Evolutionary conservation across 2,113 vertebrate species (phyloP), one percentile per base, ranked within the genome.

Genomic region (Electrona antarctica): DNA sequence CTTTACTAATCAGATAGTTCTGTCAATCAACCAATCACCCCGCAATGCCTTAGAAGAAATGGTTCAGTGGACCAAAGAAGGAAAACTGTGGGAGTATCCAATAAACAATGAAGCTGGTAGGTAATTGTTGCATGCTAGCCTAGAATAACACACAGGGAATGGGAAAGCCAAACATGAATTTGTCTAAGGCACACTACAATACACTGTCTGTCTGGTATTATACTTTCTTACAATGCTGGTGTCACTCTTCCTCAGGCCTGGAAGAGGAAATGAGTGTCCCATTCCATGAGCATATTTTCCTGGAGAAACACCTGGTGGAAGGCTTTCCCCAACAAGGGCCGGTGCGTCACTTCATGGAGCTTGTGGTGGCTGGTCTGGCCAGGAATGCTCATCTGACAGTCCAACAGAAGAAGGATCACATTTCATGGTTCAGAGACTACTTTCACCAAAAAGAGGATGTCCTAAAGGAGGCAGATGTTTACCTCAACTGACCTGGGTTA

Each of bases 271-370:
- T 83, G 7, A 72, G 73, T 5, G 95, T 96, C 62, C 94, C 95
- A 28, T 99, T 99, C 91, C 91, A 98, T 60, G 97, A 99, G 75
- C 98, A 99, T 21, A 76, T 99, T 84, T 99, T 98, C 91, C 88
- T 99, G 78, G 95, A 97, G 51, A 95, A 93, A 71, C 90, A 98
- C 81, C 85, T 99, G 1, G 82, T 94, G 77, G 92, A 87, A 45
- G 92, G 85, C 57, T 99, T 99, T 78, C 95, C 97, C 52, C 90
- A 82, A 56, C 91, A 94, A 73, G 98, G 96, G 66, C 96, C 97
- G 3, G 88, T 99, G 80, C 94, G 94, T 54, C 96, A 98, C 88
- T 99, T 99, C 87, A 98, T 99, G 96, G 97, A 99, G 71, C 92
- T 99, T 0, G 97, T 99, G 41, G 87, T 96, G 67, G 92, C 92